Base-by-base conservation (phyloP, 64 coral and sea anemone genomes). In the Pocillopora damicornis region DNA sequence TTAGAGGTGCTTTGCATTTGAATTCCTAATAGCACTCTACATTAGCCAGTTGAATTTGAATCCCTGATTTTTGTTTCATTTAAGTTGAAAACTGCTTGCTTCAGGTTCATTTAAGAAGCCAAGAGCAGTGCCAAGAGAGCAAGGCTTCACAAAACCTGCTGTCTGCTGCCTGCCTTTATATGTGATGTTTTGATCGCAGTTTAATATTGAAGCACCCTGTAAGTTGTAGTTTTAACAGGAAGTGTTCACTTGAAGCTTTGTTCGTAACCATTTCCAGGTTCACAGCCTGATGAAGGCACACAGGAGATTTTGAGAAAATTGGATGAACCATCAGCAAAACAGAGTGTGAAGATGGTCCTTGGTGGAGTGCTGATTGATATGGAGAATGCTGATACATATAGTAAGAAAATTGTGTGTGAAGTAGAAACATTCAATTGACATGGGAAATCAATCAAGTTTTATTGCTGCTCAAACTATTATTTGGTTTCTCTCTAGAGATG, bases 311-410 rank as follows among this genome's bases (percentile, higher is more conserved):
- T 99, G 12, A 99, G 88, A 62, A 95, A 95, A 79, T 80, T 99
- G 36, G 97, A 99, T 64, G 94, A 96, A 76, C 93, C 91, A 26
- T 95, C 90, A 15, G 76, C 83, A 18, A 96, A 86, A 58, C 90
- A 93, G 42, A 93, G 77, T 61, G 73, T 96, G 17, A 96, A 96
- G 64, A 83, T 91, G 57, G 94, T 96, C 2, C 74, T 81, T 15
- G 94, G 94, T 23, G 94, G 94, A 78, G 94, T 96, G n/a, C 76
- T 96, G 9, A 92, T 93, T 63, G 94, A 96, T 63, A 96, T 89
- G 83, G 94, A 96, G 56, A 96, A 96, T 66, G 64, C 83, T 88
- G 94, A 96, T 76, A 93, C 89, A 23, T 96, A 96, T 88, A 91
- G 94, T 96, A 73, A 77, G 83, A 73, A 72, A 56, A 10, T 26